Conservation (phyloP, 2,797 vertebrate species). For the Crossoptilon crossoptilon region DNA sequence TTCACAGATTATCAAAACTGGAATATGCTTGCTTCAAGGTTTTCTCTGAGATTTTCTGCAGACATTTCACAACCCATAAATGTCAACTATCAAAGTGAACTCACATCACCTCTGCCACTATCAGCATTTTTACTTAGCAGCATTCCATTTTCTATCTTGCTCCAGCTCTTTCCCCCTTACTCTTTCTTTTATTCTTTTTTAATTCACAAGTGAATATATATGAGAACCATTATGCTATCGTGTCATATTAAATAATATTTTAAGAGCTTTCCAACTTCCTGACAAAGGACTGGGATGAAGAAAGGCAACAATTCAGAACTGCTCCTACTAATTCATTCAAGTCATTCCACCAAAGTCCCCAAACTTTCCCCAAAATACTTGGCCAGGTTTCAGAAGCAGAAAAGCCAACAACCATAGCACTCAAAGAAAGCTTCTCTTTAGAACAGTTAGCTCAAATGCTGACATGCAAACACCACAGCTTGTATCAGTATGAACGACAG, state of each 20-base stretch:
- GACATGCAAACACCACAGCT: neutral
- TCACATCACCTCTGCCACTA: neutral
- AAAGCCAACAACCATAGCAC: neutral
- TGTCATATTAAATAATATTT: neutral
- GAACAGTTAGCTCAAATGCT: neutral
- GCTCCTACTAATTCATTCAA: neutral
- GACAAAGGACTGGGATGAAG: neutral
- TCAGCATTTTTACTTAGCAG: neutral
- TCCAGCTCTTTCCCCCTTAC: neutral
- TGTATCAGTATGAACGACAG: neutral
- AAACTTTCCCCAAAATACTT: neutral
- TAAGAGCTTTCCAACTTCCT: neutral
- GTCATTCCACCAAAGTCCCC: neutral
- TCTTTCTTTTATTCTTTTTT: neutral
- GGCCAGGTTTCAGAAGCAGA: neutral
- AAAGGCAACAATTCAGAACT: neutral
- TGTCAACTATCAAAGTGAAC: neutral
- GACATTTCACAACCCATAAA: neutral
- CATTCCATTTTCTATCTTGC: neutral
- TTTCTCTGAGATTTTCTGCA: neutral
- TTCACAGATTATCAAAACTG: neutral
- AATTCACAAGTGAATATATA: neutral
- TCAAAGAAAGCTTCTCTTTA: neutral
- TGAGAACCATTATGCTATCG: neutral
- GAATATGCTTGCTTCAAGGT: neutral